These are phyloP conservation scores for Kryptolebias ocellatus DNA, from an alignment of 2,797 vertebrate genomes.

Conservation along the genomic window DNA sequence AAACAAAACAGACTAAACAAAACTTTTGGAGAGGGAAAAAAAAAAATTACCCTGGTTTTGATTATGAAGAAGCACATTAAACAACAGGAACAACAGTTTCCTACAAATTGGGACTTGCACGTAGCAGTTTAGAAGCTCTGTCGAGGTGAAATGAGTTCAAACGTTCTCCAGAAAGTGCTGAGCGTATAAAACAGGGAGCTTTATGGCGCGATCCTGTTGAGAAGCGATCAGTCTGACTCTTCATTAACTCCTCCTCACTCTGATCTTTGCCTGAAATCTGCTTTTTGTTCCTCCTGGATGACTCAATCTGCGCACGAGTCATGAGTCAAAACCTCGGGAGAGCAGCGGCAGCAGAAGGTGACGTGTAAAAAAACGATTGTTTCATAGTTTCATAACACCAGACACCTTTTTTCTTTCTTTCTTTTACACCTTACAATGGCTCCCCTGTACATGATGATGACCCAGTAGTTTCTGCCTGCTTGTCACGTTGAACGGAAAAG, in stretches of 20 bases:
- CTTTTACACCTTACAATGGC: slow-evolving; percentile 8
- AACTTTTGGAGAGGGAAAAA: no score
- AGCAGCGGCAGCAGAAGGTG: slow-evolving; percentile 33
- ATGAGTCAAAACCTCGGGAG: slow-evolving; percentile 48
- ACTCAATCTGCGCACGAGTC: slow-evolving; percentile 61
- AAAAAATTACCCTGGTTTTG: no score
- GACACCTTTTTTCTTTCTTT: slow-evolving; percentile 52
- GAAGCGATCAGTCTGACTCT: slow-evolving; percentile 31
- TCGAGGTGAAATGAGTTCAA: slow-evolving; percentile 16
- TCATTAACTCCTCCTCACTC: slow-evolving; percentile 40
- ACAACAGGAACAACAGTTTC: slow-evolving; percentile 20
- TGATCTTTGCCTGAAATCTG: slow-evolving; percentile 48
- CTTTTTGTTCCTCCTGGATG: slow-evolving; percentile 54
- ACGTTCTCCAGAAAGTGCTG: background rate
- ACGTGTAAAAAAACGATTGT: slow-evolving; percentile 38
- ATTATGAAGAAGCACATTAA: slow-evolving; percentile 24
- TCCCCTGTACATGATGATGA: slow-evolving; percentile 24
- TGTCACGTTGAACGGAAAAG: no score
- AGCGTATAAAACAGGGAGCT: slow-evolving; percentile 9
- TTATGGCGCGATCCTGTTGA: background rate
- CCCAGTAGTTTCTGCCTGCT: slow-evolving; percentile 22
- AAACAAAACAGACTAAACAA: no score
- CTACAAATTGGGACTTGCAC: background rate
- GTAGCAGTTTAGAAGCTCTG: slow-evolving; percentile 1
- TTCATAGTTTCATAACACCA: slow-evolving; percentile 61